Base-by-base conservation (phyloP, 1,140 invertebrate species). In the Nasonia longicornis region DNA sequence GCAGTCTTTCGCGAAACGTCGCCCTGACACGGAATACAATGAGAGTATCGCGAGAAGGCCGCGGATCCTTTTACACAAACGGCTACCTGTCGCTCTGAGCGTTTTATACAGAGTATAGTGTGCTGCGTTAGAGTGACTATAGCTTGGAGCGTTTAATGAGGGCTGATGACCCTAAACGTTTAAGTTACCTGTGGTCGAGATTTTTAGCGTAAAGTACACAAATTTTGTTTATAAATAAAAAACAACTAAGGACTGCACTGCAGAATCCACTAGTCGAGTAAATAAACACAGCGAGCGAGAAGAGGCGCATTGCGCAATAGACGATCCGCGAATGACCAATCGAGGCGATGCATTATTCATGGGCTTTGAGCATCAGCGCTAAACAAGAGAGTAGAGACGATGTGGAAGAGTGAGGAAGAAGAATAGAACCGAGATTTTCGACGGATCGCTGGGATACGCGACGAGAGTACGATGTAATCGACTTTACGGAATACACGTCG, bases 261-360 rank as follows among this genome's bases (percentile, higher is more conserved):
- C 71, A 14, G 10, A 26, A 26, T 73, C 11, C 0, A 52, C 12
- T 6, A 2, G 26, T 48, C 35, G 48, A 4, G 26, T 31, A 48
- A 11, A 48, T 52, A 52, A 26, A 52, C 12, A 52, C 48, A 29
- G 8, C 29, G 22, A 26, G 45, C 52, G 26, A 26, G 35, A 26
- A 11, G 63, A n/a, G 7, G 66, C 38, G 31, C 38, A 16, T 52
- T 78, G 38, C 67, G 76, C 16, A 79, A 71, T 7, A 35, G 1
- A 42, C 38, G 10, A 38, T 22, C 11, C 31, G 29, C 66, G 77
- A 69, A 48, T 70, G 76, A 78, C 76, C 38, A 52, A 52, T 70
- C 76, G 76, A 69, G 31, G 16, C 26, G 1, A 79, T 79, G 77
- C 77, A 79, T 79, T 79, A 79, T 79, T 71, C 77, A 71, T 79